Evolutionary conservation across 2,797 vertebrate species (phyloP).

Genomic region (Pseudomugil gertrudae): DNA sequence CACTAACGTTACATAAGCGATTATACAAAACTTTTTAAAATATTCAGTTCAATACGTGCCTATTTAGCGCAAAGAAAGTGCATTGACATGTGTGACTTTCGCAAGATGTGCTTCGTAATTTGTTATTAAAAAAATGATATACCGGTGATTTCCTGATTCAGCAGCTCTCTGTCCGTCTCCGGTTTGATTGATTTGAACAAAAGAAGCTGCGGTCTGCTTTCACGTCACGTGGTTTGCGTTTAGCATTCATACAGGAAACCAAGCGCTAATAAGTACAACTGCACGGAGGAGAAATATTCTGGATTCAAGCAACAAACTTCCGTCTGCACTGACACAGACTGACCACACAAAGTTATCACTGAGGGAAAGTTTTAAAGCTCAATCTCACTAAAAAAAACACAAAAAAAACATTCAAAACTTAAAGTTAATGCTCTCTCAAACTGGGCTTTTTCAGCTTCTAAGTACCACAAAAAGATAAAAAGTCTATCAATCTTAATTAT

Average conservation of each 20-base stretch:
- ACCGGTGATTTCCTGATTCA: conserved; percentile 81
- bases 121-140: conserved; percentile 45
- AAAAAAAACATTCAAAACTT: background rate
- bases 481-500: background rate
- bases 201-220: conserved; percentile 91
- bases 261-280: conserved; percentile 15
- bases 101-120: conserved; percentile 1
- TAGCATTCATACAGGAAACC: conserved; percentile 73
- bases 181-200: conserved; percentile 94
- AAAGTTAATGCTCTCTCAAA: background rate
- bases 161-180: conserved; percentile 82
- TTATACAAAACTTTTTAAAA: conserved; percentile 64
- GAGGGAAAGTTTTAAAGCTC: background rate
- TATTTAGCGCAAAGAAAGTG: background rate
- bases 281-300: background rate
- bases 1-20: conserved; percentile 38
- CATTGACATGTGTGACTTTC: background rate
- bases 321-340: background rate
- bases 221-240: conserved; percentile 86
- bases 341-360: background rate
- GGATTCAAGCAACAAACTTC: background rate
- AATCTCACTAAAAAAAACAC: background rate
- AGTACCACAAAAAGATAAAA: background rate
- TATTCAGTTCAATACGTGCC: background rate
- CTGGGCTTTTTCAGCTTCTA: background rate